These are phyloP conservation scores for Epizoanthus illoricatus DNA, from an alignment of 92 coral and sea anemone species.

Conservation along the genomic window DNA sequence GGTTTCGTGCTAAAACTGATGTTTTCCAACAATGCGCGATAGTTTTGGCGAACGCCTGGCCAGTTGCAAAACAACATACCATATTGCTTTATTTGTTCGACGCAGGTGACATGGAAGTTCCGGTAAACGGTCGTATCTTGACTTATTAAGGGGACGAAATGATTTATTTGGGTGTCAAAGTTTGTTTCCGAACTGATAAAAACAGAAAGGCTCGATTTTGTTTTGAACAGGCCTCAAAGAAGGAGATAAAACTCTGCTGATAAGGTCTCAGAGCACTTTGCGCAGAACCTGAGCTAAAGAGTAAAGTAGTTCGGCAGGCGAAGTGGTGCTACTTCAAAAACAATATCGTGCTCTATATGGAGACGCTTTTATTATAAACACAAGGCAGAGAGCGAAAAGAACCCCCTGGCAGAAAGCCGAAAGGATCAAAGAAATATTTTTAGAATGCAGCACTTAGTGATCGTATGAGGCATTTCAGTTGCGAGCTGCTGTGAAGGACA, in stretches of 20 bases:
- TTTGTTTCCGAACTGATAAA: conserved; percentile 7
- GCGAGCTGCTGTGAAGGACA: neutral
- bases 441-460: neutral
- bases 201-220: neutral
- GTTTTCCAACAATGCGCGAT: neutral
- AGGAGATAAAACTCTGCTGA: neutral
- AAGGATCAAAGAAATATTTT: conserved; percentile 19
- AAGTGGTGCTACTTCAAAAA: neutral
- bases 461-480: conserved; percentile 6
- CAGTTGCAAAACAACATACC: neutral
- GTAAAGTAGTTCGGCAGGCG: conserved; percentile 7
- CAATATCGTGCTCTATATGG: neutral
- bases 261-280: neutral
- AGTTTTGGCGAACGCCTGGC: neutral
- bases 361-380: neutral
- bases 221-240: neutral
- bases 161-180: neutral
- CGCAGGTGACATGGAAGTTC: neutral
- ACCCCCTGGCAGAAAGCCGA: conserved; percentile 18
- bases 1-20: neutral
- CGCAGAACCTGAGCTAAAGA: neutral
- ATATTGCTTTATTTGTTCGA: neutral
- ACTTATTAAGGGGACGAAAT: neutral
- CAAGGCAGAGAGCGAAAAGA: neutral
- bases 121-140: neutral